A percentile compares a stretch with the other conserved stretches of the same genome.
These are phyloP conservation scores for Achatina immaculata DNA, from an alignment of 1,140 invertebrate genomes.

Conservation along the genomic window DNA sequence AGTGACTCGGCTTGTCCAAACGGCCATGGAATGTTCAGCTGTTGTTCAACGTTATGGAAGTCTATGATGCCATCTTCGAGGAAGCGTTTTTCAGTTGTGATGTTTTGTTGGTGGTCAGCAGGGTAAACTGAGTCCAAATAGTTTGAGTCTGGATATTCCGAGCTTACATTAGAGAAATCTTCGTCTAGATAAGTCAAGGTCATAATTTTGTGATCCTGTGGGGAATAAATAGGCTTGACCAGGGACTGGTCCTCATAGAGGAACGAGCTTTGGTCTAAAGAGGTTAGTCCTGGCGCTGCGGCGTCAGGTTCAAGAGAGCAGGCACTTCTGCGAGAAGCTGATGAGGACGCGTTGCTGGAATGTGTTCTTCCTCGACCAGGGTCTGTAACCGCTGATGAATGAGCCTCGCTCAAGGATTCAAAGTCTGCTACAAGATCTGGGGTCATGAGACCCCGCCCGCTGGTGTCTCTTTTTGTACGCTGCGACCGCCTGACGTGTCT, in stretches of 20 bases:
- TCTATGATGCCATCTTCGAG: not conserved
- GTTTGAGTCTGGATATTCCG: not conserved
- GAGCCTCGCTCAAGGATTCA: not conserved
- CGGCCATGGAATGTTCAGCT: not conserved
- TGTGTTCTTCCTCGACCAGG: not conserved
- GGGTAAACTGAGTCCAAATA: not conserved
- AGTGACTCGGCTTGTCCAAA: not conserved
- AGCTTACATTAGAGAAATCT: not conserved
- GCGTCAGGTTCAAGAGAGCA: not conserved
- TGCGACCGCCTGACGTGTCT: not conserved
- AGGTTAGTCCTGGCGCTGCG: not conserved
- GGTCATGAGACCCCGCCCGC: not conserved
- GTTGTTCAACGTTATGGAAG: not conserved
- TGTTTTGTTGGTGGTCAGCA: not conserved
- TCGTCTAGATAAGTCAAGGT: not conserved
- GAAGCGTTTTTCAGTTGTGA: not conserved
- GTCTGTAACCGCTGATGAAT: not conserved
- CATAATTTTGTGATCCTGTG: slow-evolving; percentile 3
- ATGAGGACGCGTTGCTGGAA: slow-evolving; percentile 6
- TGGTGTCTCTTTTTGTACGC: not conserved
- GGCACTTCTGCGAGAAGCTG: not conserved
- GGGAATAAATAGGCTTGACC: not conserved
- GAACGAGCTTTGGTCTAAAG: not conserved
- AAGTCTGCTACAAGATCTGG: not conserved
- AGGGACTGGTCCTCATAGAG: not conserved